These are phyloP conservation scores for Antechinus stuartii DNA, from an alignment of 2,113 vertebrate genomes.

Conservation along the genomic window DNA sequence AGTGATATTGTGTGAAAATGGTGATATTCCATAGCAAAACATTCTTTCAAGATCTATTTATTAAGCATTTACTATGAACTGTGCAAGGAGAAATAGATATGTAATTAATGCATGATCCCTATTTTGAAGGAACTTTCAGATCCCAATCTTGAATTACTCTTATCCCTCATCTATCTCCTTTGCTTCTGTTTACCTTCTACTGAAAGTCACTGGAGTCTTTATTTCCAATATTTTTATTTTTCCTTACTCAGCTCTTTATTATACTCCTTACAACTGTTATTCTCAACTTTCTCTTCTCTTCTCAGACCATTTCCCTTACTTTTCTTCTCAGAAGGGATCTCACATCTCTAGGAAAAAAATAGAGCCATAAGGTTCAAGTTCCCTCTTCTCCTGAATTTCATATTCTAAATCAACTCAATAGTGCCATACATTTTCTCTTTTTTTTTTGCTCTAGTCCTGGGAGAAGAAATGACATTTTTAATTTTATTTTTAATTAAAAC, in stretches of 20 bases:
- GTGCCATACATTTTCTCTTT: background rate
- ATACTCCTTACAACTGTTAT: background rate
- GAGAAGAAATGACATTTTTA: too few relatives aligned
- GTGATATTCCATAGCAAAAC: background rate
- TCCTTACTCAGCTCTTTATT: background rate
- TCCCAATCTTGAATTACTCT: background rate
- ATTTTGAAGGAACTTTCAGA: background rate
- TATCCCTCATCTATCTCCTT: background rate
- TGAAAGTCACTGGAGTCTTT: background rate
- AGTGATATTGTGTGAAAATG: background rate
- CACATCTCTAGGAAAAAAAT: background rate
- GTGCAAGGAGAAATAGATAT: background rate
- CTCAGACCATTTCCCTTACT: background rate
- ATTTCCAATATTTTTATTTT: background rate
- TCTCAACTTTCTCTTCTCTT: background rate
- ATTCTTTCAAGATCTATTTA: background rate
- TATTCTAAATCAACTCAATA: background rate
- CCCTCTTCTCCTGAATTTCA: background rate
- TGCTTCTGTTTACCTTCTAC: background rate
- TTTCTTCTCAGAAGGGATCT: background rate
- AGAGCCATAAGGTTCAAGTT: background rate
- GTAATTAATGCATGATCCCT: background rate
- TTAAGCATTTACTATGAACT: background rate
- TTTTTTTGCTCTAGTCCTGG: background rate
- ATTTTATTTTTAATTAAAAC: too few relatives aligned